Evolutionary conservation across 2,113 vertebrate genomes (phyloP).

Genomic region (Toxotes chatareus): DNA sequence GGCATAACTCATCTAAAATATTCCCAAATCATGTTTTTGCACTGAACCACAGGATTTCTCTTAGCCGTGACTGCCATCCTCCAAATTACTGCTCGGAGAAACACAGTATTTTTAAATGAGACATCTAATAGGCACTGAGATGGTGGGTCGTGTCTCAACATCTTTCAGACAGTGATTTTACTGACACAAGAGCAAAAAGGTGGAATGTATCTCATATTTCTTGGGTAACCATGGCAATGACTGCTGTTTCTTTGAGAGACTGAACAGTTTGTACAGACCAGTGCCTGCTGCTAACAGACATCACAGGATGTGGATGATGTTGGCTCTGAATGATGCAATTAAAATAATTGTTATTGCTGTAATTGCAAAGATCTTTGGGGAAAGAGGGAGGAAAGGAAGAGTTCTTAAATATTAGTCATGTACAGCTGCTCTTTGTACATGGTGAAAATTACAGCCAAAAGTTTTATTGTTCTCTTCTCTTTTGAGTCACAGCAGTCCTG

Average conservation of each 20-base stretch:
- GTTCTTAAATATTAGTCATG: neutral
- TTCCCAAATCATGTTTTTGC: constrained; percentile 1
- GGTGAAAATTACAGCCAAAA: neutral
- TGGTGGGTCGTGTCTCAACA: constrained; percentile 25
- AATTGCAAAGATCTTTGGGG: constrained; percentile 20
- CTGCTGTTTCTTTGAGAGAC: constrained; percentile 43
- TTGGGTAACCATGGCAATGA: constrained; percentile 71
- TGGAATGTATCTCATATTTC: constrained; percentile 43
- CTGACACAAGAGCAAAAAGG: constrained; percentile 49
- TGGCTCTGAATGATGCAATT: constrained; percentile 23
- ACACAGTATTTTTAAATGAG: constrained; percentile 26
- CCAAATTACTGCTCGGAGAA: constrained; percentile 6
- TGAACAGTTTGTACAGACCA: constrained; percentile 26
- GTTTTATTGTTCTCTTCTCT: constrained; percentile 23
- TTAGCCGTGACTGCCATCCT: neutral
- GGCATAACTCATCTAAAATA: neutral
- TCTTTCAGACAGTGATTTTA: constrained; percentile 57
- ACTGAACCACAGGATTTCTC: neutral
- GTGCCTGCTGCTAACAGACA: constrained; percentile 20
- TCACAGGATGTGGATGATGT: neutral
- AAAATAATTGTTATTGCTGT: constrained; percentile 5
- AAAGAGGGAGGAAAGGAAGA: neutral
- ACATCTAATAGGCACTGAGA: constrained; percentile 6
- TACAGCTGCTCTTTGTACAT: neutral
- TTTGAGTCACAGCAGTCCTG: constrained; percentile 35